phyloP scores from a whole-genome alignment of 2,888 invertebrate species.

The Tetheella fluctuosa region DNA sequence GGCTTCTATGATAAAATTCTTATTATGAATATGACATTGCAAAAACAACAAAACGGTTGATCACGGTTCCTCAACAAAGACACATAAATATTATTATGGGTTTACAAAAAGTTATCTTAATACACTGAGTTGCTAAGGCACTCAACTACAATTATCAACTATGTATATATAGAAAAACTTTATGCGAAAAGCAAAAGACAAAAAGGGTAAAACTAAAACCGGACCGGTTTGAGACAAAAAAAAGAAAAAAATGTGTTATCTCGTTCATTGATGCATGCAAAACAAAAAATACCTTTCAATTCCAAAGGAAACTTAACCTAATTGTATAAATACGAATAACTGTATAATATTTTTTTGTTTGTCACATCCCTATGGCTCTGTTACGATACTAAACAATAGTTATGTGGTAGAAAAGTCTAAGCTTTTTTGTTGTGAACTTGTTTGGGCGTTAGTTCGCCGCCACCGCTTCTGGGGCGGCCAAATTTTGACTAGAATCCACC shows the following conservation, averaged over 20 bases:
- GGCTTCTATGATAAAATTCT: conserved; percentile 19
- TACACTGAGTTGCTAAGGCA: conserved; percentile 83
- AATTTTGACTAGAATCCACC: conserved; percentile 63
- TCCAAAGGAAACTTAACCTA: conserved; percentile 78
- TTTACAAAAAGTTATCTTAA: conserved; percentile 67
- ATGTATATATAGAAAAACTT: conserved; percentile 68
- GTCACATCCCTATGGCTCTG: conserved; percentile 74
- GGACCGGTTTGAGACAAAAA: conserved; percentile 42
- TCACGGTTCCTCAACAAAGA: conserved; percentile 37
- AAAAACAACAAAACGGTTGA: conserved; percentile 35
- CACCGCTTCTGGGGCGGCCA: conserved; percentile 44
- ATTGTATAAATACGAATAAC: conserved; percentile 78
- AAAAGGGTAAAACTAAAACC: conserved; percentile 40
- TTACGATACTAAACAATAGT: conserved; percentile 48
- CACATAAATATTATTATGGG: conserved; percentile 52
- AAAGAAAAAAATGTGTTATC: conserved; percentile 56
- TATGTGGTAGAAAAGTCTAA: conserved; percentile 69
- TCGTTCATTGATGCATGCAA: conserved; percentile 74
- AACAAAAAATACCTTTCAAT: conserved; percentile 70
- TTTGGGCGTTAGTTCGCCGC: conserved; percentile 61
- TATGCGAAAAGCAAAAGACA: conserved; percentile 62
- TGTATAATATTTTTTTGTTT: conserved; percentile 48
- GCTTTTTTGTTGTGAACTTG: conserved; percentile 42
- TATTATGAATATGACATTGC: conserved; percentile 43
- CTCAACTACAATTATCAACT: conserved; percentile 76